Evolutionary conservation across 2,113 vertebrate species (phyloP), one percentile per base, ranked within the genome.

Genomic region (Macquaria ambigua): DNA sequence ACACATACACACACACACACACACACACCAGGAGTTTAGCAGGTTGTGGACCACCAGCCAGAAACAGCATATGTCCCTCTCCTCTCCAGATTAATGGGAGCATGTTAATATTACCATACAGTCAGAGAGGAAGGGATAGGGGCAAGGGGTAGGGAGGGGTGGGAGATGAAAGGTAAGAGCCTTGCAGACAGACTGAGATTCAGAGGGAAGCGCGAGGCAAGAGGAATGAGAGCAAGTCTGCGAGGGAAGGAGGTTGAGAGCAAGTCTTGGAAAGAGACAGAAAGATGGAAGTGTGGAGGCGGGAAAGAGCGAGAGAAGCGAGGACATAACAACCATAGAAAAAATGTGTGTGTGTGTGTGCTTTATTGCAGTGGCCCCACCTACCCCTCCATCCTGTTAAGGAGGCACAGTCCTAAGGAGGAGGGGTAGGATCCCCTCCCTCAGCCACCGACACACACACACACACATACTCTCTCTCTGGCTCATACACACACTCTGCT

Each of bases 61-160:
- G 95, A 94, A 85, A 93, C 95, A 95, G 95, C 95, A 96, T 95
- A 95, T 95, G 95, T 94, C 93, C 92, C 92, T 94, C 93, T 94
- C 91, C 93, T 91, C 90, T 93, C 94, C 93, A 95, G 95, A 96
- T 97, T 96, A 96, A 94, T 91, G 89, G 94, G 93, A 96, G 92
- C 95, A 88, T 93, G 94, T 96, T 96, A 93, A 94, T 91, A 94
- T 71, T 88, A 95, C 95, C 90, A 92, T 96, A 86, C 88, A 91
- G 93, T 92, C 83, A 93, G 93, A 90, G 70, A 94, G 85, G 87
- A 82, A 73, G 63, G 75, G 84, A 82, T 59, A 21, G 71, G 82
- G 88, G 80, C 82, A 83, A 81, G 69, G 48, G 68, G 83, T 84
- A 69, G 66, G 79, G 64, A 72, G 82, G 84, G 87, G 74, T 75